Evolutionary conservation across 2,888 invertebrate genomes (phyloP).

Genomic region (Oligia strigilis): DNA sequence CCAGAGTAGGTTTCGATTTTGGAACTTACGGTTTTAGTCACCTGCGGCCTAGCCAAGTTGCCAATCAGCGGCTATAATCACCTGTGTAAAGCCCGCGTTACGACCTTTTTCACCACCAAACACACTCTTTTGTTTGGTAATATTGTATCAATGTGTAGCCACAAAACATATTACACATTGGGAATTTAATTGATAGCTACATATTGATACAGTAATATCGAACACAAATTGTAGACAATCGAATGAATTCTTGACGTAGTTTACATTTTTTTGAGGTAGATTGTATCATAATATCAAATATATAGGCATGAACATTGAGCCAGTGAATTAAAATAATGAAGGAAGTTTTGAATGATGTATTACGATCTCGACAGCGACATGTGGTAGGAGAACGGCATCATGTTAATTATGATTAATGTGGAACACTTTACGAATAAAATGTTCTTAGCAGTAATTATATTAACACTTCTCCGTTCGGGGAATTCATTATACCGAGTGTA

Average conservation of each 20-base stretch:
- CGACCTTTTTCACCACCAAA: too few relatives aligned
- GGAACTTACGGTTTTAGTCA: too few relatives aligned
- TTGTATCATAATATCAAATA: background rate
- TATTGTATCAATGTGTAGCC: background rate
- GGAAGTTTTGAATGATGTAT: constrained; percentile 55
- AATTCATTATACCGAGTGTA: constrained; percentile 6
- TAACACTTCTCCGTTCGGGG: constrained; percentile 16
- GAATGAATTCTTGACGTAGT: background rate
- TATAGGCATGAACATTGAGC: constrained; percentile 10
- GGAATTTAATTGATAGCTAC: too few relatives aligned
- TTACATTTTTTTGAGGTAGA: background rate
- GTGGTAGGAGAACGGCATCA: constrained; percentile 38
- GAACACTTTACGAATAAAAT: constrained; percentile 49
- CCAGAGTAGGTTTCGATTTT: too few relatives aligned
- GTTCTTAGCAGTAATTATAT: constrained; percentile 43
- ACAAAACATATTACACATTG: background rate
- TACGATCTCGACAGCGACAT: constrained; percentile 45
- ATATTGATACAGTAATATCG: too few relatives aligned
- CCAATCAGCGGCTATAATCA: too few relatives aligned
- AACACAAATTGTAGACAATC: background rate
- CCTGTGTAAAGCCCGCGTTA: too few relatives aligned
- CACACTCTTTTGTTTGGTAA: too few relatives aligned
- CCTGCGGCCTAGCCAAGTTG: too few relatives aligned
- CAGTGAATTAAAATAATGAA: constrained; percentile 55
- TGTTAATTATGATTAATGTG: constrained; percentile 60